These are phyloP conservation scores for Montipora foliosa DNA, from an alignment of 64 coral and sea anemone species.

Conservation along the genomic window DNA sequence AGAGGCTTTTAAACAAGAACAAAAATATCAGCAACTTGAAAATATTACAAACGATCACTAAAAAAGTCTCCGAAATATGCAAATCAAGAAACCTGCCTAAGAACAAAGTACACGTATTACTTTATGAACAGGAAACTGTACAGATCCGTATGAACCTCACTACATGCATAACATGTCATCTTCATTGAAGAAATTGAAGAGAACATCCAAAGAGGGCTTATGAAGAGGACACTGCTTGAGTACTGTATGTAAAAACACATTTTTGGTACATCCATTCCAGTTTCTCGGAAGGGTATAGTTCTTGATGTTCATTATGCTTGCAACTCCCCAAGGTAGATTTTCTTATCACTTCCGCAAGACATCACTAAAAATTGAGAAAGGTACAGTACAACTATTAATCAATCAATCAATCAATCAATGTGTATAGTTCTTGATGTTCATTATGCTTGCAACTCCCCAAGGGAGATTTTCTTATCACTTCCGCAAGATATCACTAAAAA, in stretches of 20 bases:
- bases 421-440: background rate
- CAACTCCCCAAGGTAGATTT: constrained; percentile 90
- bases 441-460: constrained; percentile 89
- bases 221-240: no score
- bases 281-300: background rate
- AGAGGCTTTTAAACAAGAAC: no score
- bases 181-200: no score
- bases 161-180: no score
- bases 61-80: no score
- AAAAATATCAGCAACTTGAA: no score
- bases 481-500: constrained; percentile 89
- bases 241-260: background rate
- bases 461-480: constrained; percentile 94
- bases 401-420: background rate
- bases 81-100: no score
- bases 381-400: background rate
- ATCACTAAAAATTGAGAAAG: constrained; percentile 73
- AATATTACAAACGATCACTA: no score
- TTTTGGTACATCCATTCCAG: background rate
- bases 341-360: constrained; percentile 95
- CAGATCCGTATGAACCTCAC: no score
- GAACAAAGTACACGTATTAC: no score
- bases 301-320: constrained; percentile 58
- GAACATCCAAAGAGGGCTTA: no score
- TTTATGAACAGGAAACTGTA: no score